These are phyloP conservation scores for Scleropages formosus DNA, from an alignment of 2,797 vertebrate species.

Conservation along the genomic window DNA sequence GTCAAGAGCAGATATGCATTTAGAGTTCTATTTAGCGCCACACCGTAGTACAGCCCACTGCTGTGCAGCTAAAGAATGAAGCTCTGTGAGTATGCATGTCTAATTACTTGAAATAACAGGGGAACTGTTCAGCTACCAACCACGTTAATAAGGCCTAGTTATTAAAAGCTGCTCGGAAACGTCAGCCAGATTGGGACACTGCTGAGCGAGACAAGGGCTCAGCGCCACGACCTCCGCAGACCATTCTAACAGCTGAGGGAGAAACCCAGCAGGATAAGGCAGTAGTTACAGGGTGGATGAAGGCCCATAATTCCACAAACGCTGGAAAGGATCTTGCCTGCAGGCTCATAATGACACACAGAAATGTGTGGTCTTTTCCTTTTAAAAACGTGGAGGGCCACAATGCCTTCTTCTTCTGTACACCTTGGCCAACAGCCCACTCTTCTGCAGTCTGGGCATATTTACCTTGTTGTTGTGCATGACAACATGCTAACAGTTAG, in stretches of 20 bases:
- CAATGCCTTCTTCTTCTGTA: background rate
- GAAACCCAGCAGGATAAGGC: background rate
- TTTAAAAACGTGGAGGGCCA: conserved; percentile 2
- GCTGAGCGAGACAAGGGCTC: background rate
- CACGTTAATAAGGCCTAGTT: conserved; percentile 6
- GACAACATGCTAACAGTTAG: conserved; percentile 14
- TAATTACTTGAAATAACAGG: background rate
- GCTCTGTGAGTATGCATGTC: conserved; percentile 1
- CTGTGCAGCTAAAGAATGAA: no score
- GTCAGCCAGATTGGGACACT: background rate
- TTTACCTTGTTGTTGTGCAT: background rate
- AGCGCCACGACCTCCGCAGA: background rate
- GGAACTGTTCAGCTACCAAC: background rate
- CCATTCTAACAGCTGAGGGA: background rate
- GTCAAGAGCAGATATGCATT: no score
- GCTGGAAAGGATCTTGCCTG: background rate
- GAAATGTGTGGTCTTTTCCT: conserved; percentile 11
- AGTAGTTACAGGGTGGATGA: background rate
- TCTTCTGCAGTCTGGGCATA: background rate
- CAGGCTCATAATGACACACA: conserved; percentile 4
- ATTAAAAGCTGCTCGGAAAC: conserved; percentile 7
- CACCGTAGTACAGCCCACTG: no score
- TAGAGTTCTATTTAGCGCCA: no score
- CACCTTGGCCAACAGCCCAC: background rate
- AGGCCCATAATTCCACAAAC: background rate